phyloP scores from a whole-genome alignment of 2,888 invertebrate genomes.

The Nebria salina region DNA sequence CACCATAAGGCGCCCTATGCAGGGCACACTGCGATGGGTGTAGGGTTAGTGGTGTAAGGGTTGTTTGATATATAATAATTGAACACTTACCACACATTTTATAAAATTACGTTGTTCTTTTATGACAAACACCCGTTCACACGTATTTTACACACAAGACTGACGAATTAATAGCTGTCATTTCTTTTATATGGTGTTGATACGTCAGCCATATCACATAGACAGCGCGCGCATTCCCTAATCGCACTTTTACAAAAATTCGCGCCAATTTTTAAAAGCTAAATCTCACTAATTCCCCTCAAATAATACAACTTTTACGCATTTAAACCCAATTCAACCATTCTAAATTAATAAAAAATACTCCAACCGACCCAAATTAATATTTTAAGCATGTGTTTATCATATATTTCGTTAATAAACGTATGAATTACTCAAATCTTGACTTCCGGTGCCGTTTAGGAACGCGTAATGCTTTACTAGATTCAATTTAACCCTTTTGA shows the following conservation, averaged over 20 bases:
- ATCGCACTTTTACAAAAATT: constrained; percentile 13
- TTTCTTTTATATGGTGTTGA: constrained; percentile 38
- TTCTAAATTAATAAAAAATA: too few relatives aligned
- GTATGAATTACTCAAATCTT: too few relatives aligned
- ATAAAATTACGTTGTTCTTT: constrained; percentile 22
- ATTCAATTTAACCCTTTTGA: too few relatives aligned
- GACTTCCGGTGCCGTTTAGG: too few relatives aligned
- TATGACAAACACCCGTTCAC: constrained; percentile 31
- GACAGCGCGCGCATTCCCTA: constrained; percentile 34
- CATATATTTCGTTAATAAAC: too few relatives aligned
- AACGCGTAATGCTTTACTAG: too few relatives aligned
- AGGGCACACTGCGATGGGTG: not conserved
- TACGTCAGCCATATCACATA: constrained; percentile 18
- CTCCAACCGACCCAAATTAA: too few relatives aligned
- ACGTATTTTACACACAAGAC: constrained; percentile 40
- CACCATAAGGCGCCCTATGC: too few relatives aligned
- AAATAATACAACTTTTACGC: too few relatives aligned
- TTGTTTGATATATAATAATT: not conserved
- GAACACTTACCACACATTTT: constrained; percentile 45
- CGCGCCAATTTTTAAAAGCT: not conserved
- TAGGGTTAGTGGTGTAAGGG: not conserved
- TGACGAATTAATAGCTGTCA: constrained; percentile 42
- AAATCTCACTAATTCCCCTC: not conserved
- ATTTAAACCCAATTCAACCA: too few relatives aligned
- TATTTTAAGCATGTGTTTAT: too few relatives aligned